Percentiles rank a stretch among this genome's conserved stretches.
Conservation (phyloP, 2,888 invertebrate species). For the Amphipyra tragopoginis region DNA sequence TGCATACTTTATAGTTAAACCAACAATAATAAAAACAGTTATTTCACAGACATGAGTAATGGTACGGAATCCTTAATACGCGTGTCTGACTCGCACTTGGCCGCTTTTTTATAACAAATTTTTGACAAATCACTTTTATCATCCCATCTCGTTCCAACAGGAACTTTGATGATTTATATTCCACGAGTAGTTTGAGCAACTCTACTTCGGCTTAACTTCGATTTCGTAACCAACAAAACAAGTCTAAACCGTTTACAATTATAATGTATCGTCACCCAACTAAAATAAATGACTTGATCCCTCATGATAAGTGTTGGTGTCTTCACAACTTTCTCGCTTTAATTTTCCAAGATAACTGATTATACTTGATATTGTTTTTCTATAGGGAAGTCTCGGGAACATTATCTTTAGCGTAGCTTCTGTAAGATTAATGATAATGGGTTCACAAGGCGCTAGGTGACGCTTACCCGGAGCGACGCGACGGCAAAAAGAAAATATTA, state of each 20-base stretch:
- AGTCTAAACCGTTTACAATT: slow-evolving; percentile 32
- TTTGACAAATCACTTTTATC: too few species aligned
- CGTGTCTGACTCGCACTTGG: too few species aligned
- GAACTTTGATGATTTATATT: too few species aligned
- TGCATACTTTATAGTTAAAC: too few species aligned
- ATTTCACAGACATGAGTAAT: too few species aligned
- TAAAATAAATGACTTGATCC: slow-evolving; percentile 53
- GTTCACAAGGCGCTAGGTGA: slow-evolving; percentile 79
- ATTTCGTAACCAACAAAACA: too few species aligned
- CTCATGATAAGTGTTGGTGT: slow-evolving; percentile 56
- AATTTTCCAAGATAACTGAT: slow-evolving; percentile 69
- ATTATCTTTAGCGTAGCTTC: slow-evolving; percentile 79
- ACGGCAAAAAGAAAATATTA: slow-evolving; percentile 75
- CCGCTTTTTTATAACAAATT: too few species aligned
- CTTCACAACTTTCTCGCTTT: slow-evolving; percentile 55
- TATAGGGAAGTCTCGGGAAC: slow-evolving; percentile 75
- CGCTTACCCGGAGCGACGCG: slow-evolving; percentile 67
- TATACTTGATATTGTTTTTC: slow-evolving; percentile 78
- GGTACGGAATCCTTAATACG: too few species aligned
- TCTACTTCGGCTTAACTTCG: too few species aligned
- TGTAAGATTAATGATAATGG: slow-evolving; percentile 85
- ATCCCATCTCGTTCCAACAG: too few species aligned
- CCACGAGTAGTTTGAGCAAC: too few species aligned
- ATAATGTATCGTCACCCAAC: slow-evolving; percentile 42
- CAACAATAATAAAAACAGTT: too few species aligned